Base-by-base conservation (phyloP, 2,797 vertebrate genomes). In the Takifugu rubripes region DNA sequence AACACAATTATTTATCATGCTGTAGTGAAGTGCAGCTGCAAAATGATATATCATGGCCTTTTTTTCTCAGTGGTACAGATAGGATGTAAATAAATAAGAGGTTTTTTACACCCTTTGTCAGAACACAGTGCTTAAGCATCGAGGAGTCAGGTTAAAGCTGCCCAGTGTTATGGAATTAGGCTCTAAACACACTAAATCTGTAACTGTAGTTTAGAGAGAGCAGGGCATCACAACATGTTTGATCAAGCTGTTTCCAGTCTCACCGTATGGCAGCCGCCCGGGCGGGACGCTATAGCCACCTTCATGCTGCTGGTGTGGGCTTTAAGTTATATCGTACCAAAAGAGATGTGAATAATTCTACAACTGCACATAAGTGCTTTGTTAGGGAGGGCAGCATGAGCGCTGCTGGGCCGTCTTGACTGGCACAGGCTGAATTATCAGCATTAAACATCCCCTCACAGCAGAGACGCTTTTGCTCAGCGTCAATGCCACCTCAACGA, bases 241-340 rank as follows among this genome's bases (percentile, higher is more conserved):
- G 68, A 70, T 80, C 74, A 77, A 76, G 75, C 77, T 81, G 77
- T 77, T 80, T 81, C 67, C 61, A 25, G 63, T 69, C 62, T 56
- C 66, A 51, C 74, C 71, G 66, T 74, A 72, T 71, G 69, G 75
- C 65, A 70, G 56, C 72, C 77, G 70, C 81, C 74, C 70, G 71
- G 67, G 78, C 77, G 76, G 67, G 54, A 74, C 81, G 69, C 31
- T 10, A 33, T 9, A 33, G 10, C 74, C 68, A 52, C 78, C 74
- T 69, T 70, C 84, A 74, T 61, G 80, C 76, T 77, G 76, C 82
- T 77, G 79, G 79, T 72, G 56, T 14, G 64, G 51, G 53, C 58
- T 49, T 33, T 29, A 58, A 49, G 57, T 72, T 16, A 5, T 54
- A 43, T 66, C 56, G 71, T 73, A 70, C 56, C 54, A 53, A 62